phyloP scores from a whole-genome alignment of 1,140 invertebrate genomes.

The Musca domestica region DNA sequence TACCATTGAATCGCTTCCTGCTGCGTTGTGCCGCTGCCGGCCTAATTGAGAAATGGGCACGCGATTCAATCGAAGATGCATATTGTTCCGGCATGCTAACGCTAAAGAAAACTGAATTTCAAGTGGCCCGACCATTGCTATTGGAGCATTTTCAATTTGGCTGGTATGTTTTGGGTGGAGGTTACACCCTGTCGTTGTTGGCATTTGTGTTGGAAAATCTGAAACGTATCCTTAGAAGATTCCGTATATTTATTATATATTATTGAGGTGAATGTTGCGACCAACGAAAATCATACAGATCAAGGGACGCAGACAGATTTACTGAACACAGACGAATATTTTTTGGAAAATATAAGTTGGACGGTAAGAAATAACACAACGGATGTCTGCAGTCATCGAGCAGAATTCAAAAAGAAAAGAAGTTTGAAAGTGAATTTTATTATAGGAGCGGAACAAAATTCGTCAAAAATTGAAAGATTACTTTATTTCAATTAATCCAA shows the following conservation, averaged over 20 bases:
- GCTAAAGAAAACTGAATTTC: neutral
- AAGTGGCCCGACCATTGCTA: constrained; percentile 1
- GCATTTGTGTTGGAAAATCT: constrained; percentile 22
- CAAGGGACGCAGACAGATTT: too few relatives aligned
- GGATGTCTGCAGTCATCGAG: too few relatives aligned
- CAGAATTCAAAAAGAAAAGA: too few relatives aligned
- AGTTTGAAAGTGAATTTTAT: too few relatives aligned
- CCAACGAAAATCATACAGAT: too few relatives aligned
- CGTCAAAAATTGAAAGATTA: too few relatives aligned
- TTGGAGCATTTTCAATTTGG: constrained; percentile 28
- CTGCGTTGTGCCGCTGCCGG: constrained; percentile 13
- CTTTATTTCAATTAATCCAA: too few relatives aligned
- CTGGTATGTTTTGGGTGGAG: constrained; percentile 23
- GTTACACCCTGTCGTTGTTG: constrained; percentile 3
- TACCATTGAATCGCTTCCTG: constrained; percentile 24
- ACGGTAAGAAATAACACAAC: too few relatives aligned
- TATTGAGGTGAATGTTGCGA: too few relatives aligned
- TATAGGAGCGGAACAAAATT: too few relatives aligned
- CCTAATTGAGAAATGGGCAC: constrained; percentile 20
- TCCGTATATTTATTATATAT: constrained; percentile 19
- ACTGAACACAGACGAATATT: too few relatives aligned
- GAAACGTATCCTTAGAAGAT: neutral
- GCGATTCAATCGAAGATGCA: neutral
- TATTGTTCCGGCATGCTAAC: constrained; percentile 15
- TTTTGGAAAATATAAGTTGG: too few relatives aligned